Conservation (phyloP, 2,797 vertebrate genomes). For the Poeciliopsis turneri region DNA sequence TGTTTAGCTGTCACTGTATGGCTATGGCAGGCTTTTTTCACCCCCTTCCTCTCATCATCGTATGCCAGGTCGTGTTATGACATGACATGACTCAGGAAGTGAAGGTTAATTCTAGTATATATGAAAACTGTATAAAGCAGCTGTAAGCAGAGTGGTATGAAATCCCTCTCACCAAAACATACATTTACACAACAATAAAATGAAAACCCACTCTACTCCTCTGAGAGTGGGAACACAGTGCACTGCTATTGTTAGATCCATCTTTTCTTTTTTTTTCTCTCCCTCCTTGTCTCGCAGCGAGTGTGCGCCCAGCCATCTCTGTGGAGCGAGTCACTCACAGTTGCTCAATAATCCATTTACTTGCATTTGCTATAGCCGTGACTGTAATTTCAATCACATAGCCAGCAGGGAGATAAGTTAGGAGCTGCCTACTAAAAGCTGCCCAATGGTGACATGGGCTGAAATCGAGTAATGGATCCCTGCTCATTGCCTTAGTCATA, state of each 20-base stretch:
- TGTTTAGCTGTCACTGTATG: neutral
- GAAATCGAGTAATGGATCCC: conserved; percentile 57
- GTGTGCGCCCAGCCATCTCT: conserved; percentile 46
- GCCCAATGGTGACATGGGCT: conserved; percentile 51
- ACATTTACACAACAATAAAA: conserved; percentile 29
- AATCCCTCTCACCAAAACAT: conserved; percentile 19
- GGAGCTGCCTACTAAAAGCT: conserved; percentile 51
- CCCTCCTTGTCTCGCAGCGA: conserved; percentile 34
- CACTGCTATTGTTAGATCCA: conserved; percentile 40
- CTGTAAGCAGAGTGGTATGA: conserved; percentile 16
- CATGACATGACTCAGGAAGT: neutral
- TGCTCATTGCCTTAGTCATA: conserved; percentile 42
- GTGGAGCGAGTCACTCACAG: conserved; percentile 55
- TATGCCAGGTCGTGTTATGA: neutral
- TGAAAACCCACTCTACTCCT: conserved; percentile 24
- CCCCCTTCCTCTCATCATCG: neutral
- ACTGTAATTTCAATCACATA: conserved; percentile 69
- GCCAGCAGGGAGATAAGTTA: conserved; percentile 59
- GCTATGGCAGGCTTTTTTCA: neutral
- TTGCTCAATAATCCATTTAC: conserved; percentile 76
- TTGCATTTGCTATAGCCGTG: conserved; percentile 63
- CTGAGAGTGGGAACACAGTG: conserved; percentile 33
- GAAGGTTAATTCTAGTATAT: neutral
- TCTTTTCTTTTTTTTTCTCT: conserved; percentile 21
- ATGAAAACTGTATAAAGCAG: conserved; percentile 2